A percentile compares a stretch with the other conserved stretches of the same genome.
phyloP scores from a whole-genome alignment of 2,797 vertebrate genomes.

The Odontamblyopus rebecca region DNA sequence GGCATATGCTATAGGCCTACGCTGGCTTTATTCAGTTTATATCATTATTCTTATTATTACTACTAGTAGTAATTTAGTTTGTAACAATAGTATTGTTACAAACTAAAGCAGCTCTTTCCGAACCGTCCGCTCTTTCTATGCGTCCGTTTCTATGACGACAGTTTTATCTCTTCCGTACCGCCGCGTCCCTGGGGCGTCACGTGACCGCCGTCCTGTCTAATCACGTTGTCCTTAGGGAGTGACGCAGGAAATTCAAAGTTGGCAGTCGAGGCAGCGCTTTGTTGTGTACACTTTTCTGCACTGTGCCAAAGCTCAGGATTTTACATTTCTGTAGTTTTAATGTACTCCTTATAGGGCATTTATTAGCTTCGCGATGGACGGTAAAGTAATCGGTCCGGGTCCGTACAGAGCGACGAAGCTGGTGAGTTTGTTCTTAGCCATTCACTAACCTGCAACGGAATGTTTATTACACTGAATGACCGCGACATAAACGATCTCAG shows the following conservation, averaged over 20 bases:
- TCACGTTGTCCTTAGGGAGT: conserved; percentile 29
- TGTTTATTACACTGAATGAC: neutral
- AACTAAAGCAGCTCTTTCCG: too few relatives aligned
- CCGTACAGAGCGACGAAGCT: conserved; percentile 87
- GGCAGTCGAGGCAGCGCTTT: conserved; percentile 42
- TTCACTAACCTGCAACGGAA: neutral
- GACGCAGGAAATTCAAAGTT: conserved; percentile 73
- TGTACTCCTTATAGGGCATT: conserved; percentile 20
- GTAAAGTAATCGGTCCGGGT: conserved; percentile 79
- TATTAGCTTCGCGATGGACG: conserved; percentile 46
- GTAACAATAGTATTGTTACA: too few relatives aligned
- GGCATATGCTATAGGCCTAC: too few relatives aligned
- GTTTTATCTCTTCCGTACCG: neutral
- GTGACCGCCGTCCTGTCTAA: conserved; percentile 40
- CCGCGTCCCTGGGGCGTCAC: conserved; percentile 29
- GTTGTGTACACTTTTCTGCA: neutral
- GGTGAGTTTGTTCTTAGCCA: conserved; percentile 72
- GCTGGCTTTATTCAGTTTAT: too few relatives aligned
- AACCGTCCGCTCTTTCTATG: too few relatives aligned
- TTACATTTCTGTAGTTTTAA: conserved; percentile 4
- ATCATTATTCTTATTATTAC: too few relatives aligned
- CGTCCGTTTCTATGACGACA: neutral
- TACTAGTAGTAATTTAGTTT: too few relatives aligned
- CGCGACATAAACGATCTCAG: neutral
- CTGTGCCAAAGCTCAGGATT: neutral